Conservation (phyloP, 2,797 vertebrate genomes). For the Platyrinchus mystaceus region DNA sequence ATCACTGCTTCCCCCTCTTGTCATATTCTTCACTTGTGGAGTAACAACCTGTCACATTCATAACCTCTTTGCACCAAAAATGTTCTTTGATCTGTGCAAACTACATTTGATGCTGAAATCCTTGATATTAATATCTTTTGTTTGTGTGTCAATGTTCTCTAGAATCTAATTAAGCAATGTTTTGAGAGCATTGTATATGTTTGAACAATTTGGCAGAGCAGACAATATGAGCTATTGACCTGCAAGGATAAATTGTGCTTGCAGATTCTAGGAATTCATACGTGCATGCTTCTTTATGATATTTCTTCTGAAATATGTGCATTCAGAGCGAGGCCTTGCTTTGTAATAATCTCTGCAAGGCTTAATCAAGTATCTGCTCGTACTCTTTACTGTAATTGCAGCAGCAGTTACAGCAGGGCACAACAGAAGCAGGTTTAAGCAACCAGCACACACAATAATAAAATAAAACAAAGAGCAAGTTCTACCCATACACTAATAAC, state of each 20-base stretch:
- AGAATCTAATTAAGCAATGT: constrained; percentile 78
- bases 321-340: background rate
- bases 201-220: constrained; percentile 65
- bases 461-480: background rate
- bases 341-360: background rate
- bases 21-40: constrained; percentile 41
- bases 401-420: background rate
- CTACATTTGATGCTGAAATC: constrained; percentile 60
- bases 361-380: constrained; percentile 11
- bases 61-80: constrained; percentile 68
- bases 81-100: constrained; percentile 72
- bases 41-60: constrained; percentile 62
- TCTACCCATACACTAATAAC: background rate
- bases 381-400: background rate
- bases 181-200: constrained; percentile 71
- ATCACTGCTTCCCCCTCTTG: background rate
- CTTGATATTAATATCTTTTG: constrained; percentile 76
- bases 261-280: constrained; percentile 17
- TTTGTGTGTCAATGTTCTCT: constrained; percentile 73
- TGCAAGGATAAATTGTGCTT: constrained; percentile 60
- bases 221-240: constrained; percentile 73
- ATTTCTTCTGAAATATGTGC: background rate
- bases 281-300: background rate
- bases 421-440: background rate
- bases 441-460: background rate